Evolutionary conservation across 2,797 vertebrate genomes (phyloP).

Genomic region (Epinephelus awoara): DNA sequence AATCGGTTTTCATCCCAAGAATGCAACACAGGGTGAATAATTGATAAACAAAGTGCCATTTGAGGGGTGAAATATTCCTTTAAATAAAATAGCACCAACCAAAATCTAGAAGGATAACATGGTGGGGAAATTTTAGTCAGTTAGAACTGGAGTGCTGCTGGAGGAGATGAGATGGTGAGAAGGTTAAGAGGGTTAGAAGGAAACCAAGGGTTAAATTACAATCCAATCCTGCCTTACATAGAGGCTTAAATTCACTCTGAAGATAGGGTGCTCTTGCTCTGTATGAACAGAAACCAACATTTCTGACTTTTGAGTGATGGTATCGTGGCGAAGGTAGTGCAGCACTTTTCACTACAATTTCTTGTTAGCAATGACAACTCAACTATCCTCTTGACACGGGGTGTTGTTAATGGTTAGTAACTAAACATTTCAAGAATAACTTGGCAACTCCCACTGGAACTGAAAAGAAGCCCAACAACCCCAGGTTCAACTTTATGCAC

Average conservation of each 20-base stretch:
- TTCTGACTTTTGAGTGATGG: conserved; percentile 7
- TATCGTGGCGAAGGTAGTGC: not conserved
- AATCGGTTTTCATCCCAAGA: too few relatives aligned
- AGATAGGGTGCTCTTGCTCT: not conserved
- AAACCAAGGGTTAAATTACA: not conserved
- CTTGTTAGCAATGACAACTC: not conserved
- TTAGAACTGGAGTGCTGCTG: not conserved
- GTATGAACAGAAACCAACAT: not conserved
- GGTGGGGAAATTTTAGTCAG: not conserved
- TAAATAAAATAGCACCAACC: not conserved
- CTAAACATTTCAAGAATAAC: not conserved
- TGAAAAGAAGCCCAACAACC: not conserved
- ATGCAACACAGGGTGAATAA: too few relatives aligned
- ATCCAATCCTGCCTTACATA: not conserved
- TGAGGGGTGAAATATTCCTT: too few relatives aligned
- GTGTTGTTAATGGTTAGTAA: not conserved
- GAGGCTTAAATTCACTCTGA: not conserved
- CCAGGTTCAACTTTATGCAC: not conserved
- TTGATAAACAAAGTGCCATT: too few relatives aligned
- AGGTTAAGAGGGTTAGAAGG: not conserved
- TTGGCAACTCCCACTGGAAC: not conserved
- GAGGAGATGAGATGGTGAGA: not conserved
- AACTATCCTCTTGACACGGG: not conserved
- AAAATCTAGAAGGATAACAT: not conserved
- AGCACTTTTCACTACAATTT: not conserved